A percentile compares a stretch with the other conserved stretches of the same genome.
These are phyloP conservation scores for Alethe castanea DNA, from an alignment of 2,113 vertebrate species.

Conservation along the genomic window DNA sequence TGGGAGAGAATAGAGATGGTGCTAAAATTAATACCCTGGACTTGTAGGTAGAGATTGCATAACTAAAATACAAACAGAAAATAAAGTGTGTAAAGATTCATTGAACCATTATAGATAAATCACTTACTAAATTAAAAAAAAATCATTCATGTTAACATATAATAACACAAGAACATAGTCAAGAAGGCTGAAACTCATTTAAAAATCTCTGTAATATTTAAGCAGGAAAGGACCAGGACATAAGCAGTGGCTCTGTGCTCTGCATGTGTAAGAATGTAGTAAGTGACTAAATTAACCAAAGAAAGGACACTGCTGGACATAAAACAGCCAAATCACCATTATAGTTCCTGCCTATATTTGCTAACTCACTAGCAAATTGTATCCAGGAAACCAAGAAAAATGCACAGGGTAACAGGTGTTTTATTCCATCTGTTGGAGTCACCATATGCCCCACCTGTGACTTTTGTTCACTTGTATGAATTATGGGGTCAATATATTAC, in stretches of 20 bases:
- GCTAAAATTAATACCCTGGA: not conserved
- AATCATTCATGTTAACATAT: not conserved
- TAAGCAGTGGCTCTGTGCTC: not conserved
- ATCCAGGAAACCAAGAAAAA: not conserved
- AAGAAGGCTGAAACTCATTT: not conserved
- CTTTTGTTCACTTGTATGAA: not conserved
- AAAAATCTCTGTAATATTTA: accelerated
- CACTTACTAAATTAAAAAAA: not conserved
- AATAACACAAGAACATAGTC: not conserved
- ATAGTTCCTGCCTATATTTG: not conserved
- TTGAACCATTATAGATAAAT: not conserved
- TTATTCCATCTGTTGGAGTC: not conserved
- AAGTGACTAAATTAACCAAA: not conserved
- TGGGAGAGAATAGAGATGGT: not conserved
- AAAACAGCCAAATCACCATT: not conserved
- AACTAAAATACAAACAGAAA: not conserved
- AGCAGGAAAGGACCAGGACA: not conserved
- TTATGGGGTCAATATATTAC: not conserved
- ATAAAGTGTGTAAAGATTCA: not conserved
- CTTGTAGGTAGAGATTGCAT: not conserved
- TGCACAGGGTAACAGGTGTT: not conserved
- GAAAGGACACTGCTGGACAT: not conserved
- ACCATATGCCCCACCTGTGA: not conserved
- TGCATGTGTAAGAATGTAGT: not conserved
- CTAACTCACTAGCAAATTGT: not conserved